Conservation (phyloP, 2,888 invertebrate species). For the Lepidonotus clava region DNA sequence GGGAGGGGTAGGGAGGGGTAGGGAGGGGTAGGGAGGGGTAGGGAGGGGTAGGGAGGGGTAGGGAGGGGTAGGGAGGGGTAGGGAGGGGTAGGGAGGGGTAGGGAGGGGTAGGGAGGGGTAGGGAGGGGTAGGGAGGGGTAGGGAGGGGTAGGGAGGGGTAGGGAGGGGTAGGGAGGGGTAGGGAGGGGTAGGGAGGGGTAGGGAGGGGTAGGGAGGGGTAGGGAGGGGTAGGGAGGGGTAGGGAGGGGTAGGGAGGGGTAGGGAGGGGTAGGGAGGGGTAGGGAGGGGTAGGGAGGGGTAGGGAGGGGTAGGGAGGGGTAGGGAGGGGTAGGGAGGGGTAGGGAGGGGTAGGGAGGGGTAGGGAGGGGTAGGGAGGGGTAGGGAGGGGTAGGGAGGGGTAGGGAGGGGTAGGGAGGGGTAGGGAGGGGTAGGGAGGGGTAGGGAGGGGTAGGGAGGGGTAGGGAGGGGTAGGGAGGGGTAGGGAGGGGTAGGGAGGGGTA, state of each 20-base stretch:
- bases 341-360: not conserved
- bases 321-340: not conserved
- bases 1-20: not conserved
- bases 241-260: not conserved
- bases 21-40: not conserved
- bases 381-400: not conserved
- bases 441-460: not conserved
- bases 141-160: not conserved
- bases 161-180: not conserved
- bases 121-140: not conserved
- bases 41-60: not conserved
- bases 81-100: not conserved
- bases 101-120: not conserved
- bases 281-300: not conserved
- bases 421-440: not conserved
- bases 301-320: not conserved
- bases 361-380: not conserved
- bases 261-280: not conserved
- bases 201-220: not conserved
- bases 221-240: not conserved
- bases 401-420: not conserved
- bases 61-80: not conserved
- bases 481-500: not conserved
- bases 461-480: not conserved
- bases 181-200: not conserved